Percentiles rank a stretch among this genome's conserved stretches.
Evolutionary conservation across 2,888 invertebrate species (phyloP).

Genomic region (Beris morrisii): DNA sequence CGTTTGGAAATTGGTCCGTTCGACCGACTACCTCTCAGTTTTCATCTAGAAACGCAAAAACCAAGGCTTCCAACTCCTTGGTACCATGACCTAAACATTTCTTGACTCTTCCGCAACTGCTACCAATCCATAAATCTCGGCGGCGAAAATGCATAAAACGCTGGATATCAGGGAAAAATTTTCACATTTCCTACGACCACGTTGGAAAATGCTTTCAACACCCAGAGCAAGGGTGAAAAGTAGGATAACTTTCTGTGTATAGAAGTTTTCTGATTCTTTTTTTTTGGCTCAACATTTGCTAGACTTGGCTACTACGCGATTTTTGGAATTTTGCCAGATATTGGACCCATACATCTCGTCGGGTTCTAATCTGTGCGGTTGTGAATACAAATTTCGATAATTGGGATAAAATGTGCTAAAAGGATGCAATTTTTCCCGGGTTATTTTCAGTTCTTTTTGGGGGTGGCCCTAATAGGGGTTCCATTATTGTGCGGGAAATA

Average conservation of each 20-base stretch:
- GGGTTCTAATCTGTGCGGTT: slow-evolving; percentile 33
- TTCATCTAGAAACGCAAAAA: too few species aligned
- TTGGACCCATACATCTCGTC: slow-evolving; percentile 31
- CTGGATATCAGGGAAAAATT: slow-evolving; percentile 2
- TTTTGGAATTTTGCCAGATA: slow-evolving; percentile 26
- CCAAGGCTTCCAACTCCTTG: too few species aligned
- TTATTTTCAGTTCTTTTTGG: not conserved
- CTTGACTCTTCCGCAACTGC: slow-evolving; percentile 13
- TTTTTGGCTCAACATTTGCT: not conserved
- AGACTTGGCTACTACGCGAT: not conserved
- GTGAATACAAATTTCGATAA: slow-evolving; percentile 37
- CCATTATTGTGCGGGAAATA: not conserved
- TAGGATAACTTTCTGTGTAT: not conserved
- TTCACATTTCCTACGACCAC: slow-evolving; percentile 11
- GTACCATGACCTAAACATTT: not conserved
- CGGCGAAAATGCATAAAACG: slow-evolving; percentile 11
- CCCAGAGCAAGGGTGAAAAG: not conserved
- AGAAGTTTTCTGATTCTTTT: not conserved
- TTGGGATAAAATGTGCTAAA: slow-evolving; percentile 33
- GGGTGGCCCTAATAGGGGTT: not conserved
- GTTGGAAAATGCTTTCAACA: slow-evolving; percentile 9
- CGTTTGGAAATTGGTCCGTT: too few species aligned
- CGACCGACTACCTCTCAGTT: too few species aligned
- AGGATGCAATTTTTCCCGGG: slow-evolving; percentile 22
- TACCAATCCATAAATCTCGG: slow-evolving; percentile 18